These are phyloP conservation scores for Astropecten irregularis DNA, from an alignment of 53 echinoderm and acorn worm genomes.

Conservation along the genomic window DNA sequence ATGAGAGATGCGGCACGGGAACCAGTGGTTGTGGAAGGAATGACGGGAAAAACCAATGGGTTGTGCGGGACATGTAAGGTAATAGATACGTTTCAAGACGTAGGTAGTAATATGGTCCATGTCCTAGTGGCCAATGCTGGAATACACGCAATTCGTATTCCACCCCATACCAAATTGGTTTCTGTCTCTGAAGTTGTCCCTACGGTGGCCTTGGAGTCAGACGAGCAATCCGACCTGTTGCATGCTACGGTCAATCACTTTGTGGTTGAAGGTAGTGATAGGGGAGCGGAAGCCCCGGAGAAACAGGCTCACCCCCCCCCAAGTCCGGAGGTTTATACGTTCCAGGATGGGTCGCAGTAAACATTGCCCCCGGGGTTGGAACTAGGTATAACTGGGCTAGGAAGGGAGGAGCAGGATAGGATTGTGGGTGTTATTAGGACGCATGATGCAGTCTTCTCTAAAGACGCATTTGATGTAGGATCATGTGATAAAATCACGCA, in stretches of 20 bases:
- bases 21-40: too few species aligned
- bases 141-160: not conserved
- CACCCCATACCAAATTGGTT: slow-evolving; percentile 1
- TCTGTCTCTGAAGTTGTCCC: not conserved
- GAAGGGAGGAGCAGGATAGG: not conserved
- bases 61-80: too few species aligned
- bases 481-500: not conserved
- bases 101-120: not conserved
- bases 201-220: not conserved
- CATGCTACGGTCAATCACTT: not conserved
- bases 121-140: not conserved
- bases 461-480: not conserved
- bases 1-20: slow-evolving; percentile 5
- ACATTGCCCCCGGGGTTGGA: not conserved
- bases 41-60: too few species aligned
- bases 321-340: not conserved
- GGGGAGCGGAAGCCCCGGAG: not conserved
- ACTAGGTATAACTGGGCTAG: not conserved
- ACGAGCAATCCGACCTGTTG: not conserved
- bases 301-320: not conserved
- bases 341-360: not conserved
- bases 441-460: slow-evolving; percentile 8
- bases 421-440: not conserved
- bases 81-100: too few species aligned
- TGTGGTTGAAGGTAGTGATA: not conserved